These are phyloP conservation scores for Athetis lepigone DNA, from an alignment of 2,888 invertebrate genomes.

Conservation along the genomic window DNA sequence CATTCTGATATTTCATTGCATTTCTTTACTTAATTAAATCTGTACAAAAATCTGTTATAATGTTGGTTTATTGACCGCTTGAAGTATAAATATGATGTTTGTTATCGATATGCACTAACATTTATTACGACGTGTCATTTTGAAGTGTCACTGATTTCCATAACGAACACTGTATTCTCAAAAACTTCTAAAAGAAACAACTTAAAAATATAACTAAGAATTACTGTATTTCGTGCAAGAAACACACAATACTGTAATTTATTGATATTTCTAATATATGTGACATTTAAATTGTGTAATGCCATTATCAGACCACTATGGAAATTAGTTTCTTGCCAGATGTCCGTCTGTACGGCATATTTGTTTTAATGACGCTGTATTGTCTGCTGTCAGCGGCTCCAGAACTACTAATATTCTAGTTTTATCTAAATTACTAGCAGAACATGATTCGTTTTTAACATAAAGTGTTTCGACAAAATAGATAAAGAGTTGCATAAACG, in stretches of 20 bases:
- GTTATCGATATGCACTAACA: neutral
- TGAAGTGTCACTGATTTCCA: conserved; percentile 7
- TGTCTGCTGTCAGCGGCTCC: neutral
- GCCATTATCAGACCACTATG: conserved; percentile 20
- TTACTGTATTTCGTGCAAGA: neutral
- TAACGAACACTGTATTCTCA: neutral
- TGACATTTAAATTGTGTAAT: conserved; percentile 18
- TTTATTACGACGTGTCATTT: no score
- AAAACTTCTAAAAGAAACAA: no score
- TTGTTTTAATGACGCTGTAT: conserved; percentile 4
- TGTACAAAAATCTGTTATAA: conserved; percentile 20
- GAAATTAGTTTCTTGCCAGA: conserved; percentile 24
- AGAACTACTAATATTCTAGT: neutral
- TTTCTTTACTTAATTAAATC: conserved; percentile 19
- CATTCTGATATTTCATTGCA: conserved; percentile 20
- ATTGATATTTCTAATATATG: neutral
- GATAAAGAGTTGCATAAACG: neutral
- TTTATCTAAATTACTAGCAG: neutral
- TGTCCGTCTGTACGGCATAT: conserved; percentile 14
- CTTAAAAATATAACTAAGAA: neutral
- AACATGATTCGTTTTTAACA: conserved; percentile 1
- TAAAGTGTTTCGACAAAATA: neutral
- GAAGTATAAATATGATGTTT: conserved; percentile 11
- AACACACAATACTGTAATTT: neutral
- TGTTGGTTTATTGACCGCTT: conserved; percentile 47